A percentile compares a stretch with the other conserved stretches of the same genome.
Evolutionary conservation across 92 coral and sea anemone species (phyloP).

Genomic region (Phenganax subtilis): DNA sequence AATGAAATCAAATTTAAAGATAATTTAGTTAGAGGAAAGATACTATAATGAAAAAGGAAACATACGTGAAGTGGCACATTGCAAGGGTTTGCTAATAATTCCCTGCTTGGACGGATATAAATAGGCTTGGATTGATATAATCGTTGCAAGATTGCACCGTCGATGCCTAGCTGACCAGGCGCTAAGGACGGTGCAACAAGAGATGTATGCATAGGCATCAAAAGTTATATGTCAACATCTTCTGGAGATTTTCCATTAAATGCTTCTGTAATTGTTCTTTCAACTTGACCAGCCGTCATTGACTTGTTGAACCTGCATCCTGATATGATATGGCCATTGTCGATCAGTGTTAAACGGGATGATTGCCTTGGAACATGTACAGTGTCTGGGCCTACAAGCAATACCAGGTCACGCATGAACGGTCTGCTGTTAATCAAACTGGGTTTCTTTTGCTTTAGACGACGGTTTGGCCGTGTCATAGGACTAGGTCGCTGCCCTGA

Average conservation of each 20-base stretch:
- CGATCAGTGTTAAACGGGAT: constrained; percentile 36
- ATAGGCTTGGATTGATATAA: constrained; percentile 47
- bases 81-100: background rate
- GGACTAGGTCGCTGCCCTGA: background rate
- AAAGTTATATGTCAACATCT: constrained; percentile 36
- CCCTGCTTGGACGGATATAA: constrained; percentile 41
- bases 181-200: constrained; percentile 53
- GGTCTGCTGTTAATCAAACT: constrained; percentile 33
- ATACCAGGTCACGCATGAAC: constrained; percentile 44
- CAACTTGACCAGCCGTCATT: constrained; percentile 52
- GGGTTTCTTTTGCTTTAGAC: background rate
- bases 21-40: too few relatives aligned
- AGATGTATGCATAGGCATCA: constrained; percentile 40
- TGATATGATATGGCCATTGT: constrained; percentile 54
- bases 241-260: constrained; percentile 45
- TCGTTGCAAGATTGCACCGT: constrained; percentile 40
- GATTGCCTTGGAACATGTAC: constrained; percentile 40
- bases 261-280: constrained; percentile 52
- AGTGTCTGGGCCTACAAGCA: constrained; percentile 40
- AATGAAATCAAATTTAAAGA: too few relatives aligned
- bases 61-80: too few relatives aligned
- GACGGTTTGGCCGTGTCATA: background rate
- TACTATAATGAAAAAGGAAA: too few relatives aligned
- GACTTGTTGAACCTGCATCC: constrained; percentile 48
- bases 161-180: constrained; percentile 47